phyloP scores from a whole-genome alignment of 2,113 vertebrate species.

The Myrmecobius fasciatus region DNA sequence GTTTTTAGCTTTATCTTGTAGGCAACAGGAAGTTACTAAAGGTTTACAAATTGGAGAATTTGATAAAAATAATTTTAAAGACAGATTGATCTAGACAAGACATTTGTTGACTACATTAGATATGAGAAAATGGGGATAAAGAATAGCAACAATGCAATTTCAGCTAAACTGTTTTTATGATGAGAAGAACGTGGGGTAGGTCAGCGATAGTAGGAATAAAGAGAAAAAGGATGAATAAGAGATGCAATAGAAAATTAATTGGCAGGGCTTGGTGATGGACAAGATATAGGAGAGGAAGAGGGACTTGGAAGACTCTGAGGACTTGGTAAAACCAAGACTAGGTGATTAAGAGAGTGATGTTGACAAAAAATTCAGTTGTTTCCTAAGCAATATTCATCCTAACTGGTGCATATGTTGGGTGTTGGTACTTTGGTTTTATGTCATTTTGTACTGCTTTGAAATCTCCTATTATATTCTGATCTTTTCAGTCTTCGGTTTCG shows the following conservation, averaged over 20 bases:
- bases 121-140: not conserved
- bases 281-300: constrained; percentile 1
- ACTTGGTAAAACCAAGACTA: not conserved
- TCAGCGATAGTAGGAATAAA: not conserved
- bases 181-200: not conserved
- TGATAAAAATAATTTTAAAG: not conserved
- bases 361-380: not conserved
- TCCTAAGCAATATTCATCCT: constrained; percentile 9
- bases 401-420: not conserved
- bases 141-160: not conserved
- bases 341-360: not conserved
- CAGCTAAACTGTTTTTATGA: not conserved
- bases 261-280: not conserved
- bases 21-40: not conserved
- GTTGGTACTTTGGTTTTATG: too few relatives aligned
- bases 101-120: not conserved
- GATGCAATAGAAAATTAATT: not conserved
- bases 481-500: not conserved
- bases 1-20: not conserved
- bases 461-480: not conserved
- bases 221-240: not conserved
- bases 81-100: not conserved
- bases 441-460: not conserved
- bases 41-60: not conserved
- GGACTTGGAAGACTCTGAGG: not conserved